Evolutionary conservation across 64 coral and sea anemone species (phyloP).

Genomic region (Platygyra sinensis): DNA sequence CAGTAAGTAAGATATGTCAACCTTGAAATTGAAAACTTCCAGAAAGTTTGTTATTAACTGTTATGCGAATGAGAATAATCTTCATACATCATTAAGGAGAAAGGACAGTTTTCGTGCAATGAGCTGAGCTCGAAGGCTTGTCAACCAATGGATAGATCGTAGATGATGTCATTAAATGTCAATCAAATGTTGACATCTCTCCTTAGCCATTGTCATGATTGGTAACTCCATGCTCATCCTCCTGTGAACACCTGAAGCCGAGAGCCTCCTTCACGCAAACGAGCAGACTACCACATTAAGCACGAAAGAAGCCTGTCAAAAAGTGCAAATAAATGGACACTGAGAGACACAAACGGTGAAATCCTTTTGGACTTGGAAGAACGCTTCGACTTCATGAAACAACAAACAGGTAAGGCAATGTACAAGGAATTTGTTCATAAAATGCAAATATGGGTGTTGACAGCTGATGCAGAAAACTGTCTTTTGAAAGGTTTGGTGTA

Average conservation of each 20-base stretch:
- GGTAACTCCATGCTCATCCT: not conserved
- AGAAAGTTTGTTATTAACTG: not conserved
- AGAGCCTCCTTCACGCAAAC: not conserved
- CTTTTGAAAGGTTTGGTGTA: not conserved
- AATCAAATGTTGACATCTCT: not conserved
- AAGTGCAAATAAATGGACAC: too few species aligned
- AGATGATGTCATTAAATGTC: not conserved
- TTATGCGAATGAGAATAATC: not conserved
- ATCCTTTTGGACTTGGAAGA: not conserved
- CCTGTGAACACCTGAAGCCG: not conserved
- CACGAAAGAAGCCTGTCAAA: too few species aligned
- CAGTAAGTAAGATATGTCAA: too few species aligned
- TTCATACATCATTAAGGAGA: not conserved
- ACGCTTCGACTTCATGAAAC: not conserved
- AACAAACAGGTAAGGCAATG: not conserved
- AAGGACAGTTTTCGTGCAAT: not conserved
- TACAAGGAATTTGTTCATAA: not conserved
- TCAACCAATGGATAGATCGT: not conserved
- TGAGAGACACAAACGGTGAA: too few species aligned
- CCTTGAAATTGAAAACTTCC: too few species aligned
- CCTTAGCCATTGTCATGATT: not conserved
- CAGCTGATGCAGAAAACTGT: not conserved
- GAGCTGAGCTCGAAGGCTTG: not conserved
- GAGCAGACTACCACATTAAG: not conserved
- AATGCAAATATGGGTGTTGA: slow-evolving; percentile 8